Conservation (phyloP, 2,888 invertebrate genomes). For the Sinotaia quadrata region DNA sequence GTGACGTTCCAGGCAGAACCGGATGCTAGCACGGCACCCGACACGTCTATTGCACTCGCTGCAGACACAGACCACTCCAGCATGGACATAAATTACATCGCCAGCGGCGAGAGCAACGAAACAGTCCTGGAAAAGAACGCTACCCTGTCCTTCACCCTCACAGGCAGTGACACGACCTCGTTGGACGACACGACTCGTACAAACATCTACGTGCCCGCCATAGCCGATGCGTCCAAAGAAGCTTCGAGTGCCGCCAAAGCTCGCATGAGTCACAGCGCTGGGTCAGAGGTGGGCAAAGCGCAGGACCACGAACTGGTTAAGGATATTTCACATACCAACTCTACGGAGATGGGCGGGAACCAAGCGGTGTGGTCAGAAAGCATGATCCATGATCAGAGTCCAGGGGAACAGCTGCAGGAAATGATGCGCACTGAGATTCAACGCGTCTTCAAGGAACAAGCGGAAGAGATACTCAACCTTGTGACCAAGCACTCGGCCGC, state of each 20-base stretch:
- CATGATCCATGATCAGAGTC: slow-evolving; percentile 23
- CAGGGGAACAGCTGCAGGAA: slow-evolving; percentile 28
- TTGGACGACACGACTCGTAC: neutral
- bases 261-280: slow-evolving; percentile 21
- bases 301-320: neutral
- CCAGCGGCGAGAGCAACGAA: slow-evolving; percentile 15
- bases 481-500: slow-evolving; percentile 30
- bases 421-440: slow-evolving; percentile 35
- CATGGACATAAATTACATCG: neutral
- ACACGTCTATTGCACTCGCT: neutral
- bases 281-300: neutral
- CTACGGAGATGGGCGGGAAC: neutral
- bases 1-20: slow-evolving; percentile 10
- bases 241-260: neutral
- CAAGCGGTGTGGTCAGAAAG: slow-evolving; percentile 14
- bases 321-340: neutral
- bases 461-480: slow-evolving; percentile 33
- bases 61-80: neutral
- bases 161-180: neutral
- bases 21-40: slow-evolving; percentile 8
- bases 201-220: slow-evolving; percentile 3
- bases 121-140: slow-evolving; percentile 9
- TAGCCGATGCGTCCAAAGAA: neutral
- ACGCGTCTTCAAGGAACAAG: slow-evolving; percentile 23
- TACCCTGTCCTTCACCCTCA: slow-evolving; percentile 11